Evolutionary conservation across 2,797 vertebrate species (phyloP).

Genomic region (Xiphophorus birchmanni): DNA sequence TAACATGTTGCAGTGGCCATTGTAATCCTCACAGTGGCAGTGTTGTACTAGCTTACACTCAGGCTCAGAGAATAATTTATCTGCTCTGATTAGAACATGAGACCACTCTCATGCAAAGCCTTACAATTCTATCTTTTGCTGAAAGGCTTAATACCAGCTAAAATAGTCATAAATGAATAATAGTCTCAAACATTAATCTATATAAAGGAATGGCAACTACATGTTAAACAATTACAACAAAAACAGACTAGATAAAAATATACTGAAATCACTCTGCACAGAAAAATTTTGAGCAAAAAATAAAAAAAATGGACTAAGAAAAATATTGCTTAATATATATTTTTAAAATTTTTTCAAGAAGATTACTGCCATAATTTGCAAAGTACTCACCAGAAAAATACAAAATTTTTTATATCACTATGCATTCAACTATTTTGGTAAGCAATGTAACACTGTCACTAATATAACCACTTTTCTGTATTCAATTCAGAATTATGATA

Average conservation of each 20-base stretch:
- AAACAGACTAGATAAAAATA: background rate
- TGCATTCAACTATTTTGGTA: background rate
- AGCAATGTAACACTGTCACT: background rate
- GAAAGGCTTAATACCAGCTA: background rate
- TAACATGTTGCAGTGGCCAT: slow-evolving; percentile 44
- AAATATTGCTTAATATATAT: too few species aligned
- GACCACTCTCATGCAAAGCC: background rate
- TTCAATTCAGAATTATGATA: background rate
- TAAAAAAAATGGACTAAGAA: background rate
- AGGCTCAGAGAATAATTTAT: background rate
- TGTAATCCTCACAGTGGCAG: slow-evolving; percentile 62
- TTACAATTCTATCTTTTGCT: background rate
- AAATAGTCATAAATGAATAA: background rate
- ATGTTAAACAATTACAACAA: slow-evolving; percentile 2
- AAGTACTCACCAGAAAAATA: background rate
- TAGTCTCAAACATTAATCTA: background rate
- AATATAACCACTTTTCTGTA: background rate
- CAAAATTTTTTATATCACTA: background rate
- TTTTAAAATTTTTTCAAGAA: background rate
- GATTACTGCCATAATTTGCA: background rate
- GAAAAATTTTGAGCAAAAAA: background rate
- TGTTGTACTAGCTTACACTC: slow-evolving; percentile 45
- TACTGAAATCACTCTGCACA: background rate
- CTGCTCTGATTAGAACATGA: slow-evolving; percentile 3
- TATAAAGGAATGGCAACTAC: slow-evolving; percentile 8